These are phyloP conservation scores for Gobionotothen gibberifrons DNA, from an alignment of 2,797 vertebrate species.

Conservation along the genomic window DNA sequence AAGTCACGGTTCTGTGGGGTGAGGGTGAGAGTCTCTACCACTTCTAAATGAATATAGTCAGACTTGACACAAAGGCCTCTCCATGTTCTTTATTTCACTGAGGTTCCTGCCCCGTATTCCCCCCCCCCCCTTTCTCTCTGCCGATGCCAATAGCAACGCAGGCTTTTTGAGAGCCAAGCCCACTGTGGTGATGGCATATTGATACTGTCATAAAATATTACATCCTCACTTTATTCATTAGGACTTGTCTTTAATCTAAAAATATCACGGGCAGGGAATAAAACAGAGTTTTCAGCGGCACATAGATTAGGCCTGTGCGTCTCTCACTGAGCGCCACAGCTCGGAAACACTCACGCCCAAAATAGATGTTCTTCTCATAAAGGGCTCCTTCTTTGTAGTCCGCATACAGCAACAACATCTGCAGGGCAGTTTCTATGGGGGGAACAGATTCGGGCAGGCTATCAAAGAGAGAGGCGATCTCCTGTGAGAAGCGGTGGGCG, in stretches of 20 bases:
- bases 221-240: slow-evolving; percentile 83
- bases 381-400: slow-evolving; percentile 89
- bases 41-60: slow-evolving; percentile 60
- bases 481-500: slow-evolving; percentile 84
- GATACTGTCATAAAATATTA: slow-evolving; percentile 85
- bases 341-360: slow-evolving; percentile 83
- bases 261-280: slow-evolving; percentile 83
- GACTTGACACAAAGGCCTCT: slow-evolving; percentile 55
- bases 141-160: slow-evolving; percentile 67
- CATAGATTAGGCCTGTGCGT: slow-evolving; percentile 76
- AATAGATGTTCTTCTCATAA: slow-evolving; percentile 88
- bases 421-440: slow-evolving; percentile 87
- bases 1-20: slow-evolving; percentile 67
- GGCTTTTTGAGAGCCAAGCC: slow-evolving; percentile 60
- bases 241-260: slow-evolving; percentile 86
- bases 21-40: slow-evolving; percentile 52
- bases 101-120: slow-evolving; percentile 36
- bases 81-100: slow-evolving; percentile 45
- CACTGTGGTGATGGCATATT: slow-evolving; percentile 74
- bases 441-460: slow-evolving; percentile 85
- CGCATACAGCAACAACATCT: slow-evolving; percentile 87
- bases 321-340: slow-evolving; percentile 73
- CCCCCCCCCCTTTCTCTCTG: slow-evolving; percentile 50
- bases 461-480: slow-evolving; percentile 87
- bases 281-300: slow-evolving; percentile 80